phyloP scores from a whole-genome alignment of 2,888 invertebrate genomes.

The Apamea monoglypha region DNA sequence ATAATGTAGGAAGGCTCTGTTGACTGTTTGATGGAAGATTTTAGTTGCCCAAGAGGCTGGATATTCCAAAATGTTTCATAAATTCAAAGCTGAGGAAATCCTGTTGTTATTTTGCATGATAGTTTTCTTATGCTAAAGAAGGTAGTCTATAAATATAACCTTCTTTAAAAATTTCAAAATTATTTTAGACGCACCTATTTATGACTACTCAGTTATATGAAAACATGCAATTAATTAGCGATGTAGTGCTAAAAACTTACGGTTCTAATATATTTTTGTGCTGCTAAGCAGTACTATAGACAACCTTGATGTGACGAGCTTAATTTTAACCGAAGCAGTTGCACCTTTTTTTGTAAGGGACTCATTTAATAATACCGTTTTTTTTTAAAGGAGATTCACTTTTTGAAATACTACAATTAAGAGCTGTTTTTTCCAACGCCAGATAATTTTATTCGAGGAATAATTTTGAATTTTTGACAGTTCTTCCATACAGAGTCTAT shows the following conservation, averaged over 20 bases:
- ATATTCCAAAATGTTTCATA: slow-evolving; percentile 11
- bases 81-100: not conserved
- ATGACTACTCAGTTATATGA: slow-evolving; percentile 70
- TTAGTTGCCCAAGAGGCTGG: slow-evolving; percentile 3
- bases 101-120: not conserved
- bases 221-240: slow-evolving; percentile 84
- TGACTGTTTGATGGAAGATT: slow-evolving; percentile 23
- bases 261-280: slow-evolving; percentile 65
- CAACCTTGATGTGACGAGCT: slow-evolving; percentile 11
- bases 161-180: slow-evolving; percentile 65
- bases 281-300: not conserved
- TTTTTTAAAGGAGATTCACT: not conserved
- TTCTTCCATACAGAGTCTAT: no score
- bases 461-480: no score
- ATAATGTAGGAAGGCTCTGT: slow-evolving; percentile 35
- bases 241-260: slow-evolving; percentile 74
- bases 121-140: not conserved
- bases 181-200: slow-evolving; percentile 74
- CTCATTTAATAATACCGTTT: not conserved
- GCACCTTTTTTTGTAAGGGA: not conserved
- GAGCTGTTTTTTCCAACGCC: no score
- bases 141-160: not conserved
- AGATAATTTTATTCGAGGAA: no score
- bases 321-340: not conserved
- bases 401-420: not conserved